Percentiles rank a stretch among this genome's conserved stretches.
These are phyloP conservation scores for Loripinus fragilis DNA, from an alignment of 2,888 invertebrate species.

Conservation along the genomic window DNA sequence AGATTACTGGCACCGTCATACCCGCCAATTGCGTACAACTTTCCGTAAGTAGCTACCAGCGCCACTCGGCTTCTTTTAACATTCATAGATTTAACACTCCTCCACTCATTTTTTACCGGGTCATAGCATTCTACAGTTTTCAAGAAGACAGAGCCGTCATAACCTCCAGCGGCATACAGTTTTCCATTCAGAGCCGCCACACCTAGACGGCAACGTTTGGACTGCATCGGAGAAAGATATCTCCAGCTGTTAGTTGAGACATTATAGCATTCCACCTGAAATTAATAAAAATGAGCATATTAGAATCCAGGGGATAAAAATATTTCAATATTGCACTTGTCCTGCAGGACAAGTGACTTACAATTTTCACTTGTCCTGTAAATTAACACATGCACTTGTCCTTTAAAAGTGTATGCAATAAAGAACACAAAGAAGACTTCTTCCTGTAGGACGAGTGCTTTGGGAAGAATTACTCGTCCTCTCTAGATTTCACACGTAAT, in stretches of 20 bases:
- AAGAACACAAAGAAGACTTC: too few species aligned
- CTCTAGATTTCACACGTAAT: too few species aligned
- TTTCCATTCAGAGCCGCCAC: slow-evolving; percentile 92
- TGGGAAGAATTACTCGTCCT: too few species aligned
- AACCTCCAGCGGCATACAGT: slow-evolving; percentile 88
- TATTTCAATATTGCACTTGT: too few species aligned
- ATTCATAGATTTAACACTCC: slow-evolving; percentile 91
- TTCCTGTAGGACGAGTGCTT: too few species aligned
- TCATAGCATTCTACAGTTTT: slow-evolving; percentile 92
- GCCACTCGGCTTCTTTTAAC: slow-evolving; percentile 92
- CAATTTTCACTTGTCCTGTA: too few species aligned
- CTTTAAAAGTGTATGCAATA: too few species aligned
- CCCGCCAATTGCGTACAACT: slow-evolving; percentile 87
- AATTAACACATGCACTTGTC: too few species aligned
- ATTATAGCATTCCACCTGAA: slow-evolving; percentile 90
- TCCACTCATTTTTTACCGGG: slow-evolving; percentile 90
- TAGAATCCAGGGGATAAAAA: too few species aligned
- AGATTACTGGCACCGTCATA: slow-evolving; percentile 93
- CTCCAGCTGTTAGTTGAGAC: slow-evolving; percentile 90
- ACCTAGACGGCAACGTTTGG: slow-evolving; percentile 92
- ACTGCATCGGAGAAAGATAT: slow-evolving; percentile 91
- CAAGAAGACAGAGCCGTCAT: slow-evolving; percentile 92
- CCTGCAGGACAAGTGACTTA: too few species aligned
- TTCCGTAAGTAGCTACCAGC: slow-evolving; percentile 92
- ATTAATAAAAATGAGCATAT: slow-evolving; percentile 28